Percentiles rank a stretch among this genome's conserved stretches.
These are phyloP conservation scores for Odocoileus hemionus DNA, from an alignment of 2,113 vertebrate species.

Conservation along the genomic window DNA sequence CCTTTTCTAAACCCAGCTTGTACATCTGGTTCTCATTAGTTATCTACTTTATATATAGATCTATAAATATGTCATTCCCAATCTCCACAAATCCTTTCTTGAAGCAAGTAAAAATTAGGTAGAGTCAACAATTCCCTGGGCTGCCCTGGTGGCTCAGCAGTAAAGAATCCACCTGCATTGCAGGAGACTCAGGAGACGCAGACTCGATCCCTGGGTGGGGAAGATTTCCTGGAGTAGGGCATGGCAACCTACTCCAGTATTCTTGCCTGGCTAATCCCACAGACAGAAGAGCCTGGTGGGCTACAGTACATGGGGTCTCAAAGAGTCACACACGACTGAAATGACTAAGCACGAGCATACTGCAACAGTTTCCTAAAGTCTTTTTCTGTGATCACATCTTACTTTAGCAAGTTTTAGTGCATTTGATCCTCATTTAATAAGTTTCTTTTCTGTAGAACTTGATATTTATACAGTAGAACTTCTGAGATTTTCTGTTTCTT, in stretches of 20 bases:
- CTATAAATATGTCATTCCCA: not conserved
- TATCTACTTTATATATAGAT: not conserved
- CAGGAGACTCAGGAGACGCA: not conserved
- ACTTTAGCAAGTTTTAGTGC: not conserved
- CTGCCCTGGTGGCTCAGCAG: not conserved
- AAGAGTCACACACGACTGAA: not conserved
- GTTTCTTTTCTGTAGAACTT: not conserved
- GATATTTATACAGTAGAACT: not conserved
- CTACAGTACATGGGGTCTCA: not conserved
- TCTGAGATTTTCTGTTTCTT: not conserved
- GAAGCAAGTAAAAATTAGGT: not conserved
- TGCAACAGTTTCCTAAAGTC: not conserved
- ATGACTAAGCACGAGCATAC: not conserved
- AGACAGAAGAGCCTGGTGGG: not conserved
- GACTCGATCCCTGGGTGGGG: not conserved
- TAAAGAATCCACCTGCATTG: not conserved
- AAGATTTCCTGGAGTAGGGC: not conserved
- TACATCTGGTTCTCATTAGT: not conserved
- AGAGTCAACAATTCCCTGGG: not conserved
- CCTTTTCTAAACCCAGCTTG: not conserved
- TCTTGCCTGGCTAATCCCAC: not conserved
- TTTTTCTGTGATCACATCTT: not conserved
- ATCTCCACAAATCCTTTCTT: not conserved
- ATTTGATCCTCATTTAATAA: not conserved
- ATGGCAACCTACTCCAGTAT: not conserved